Percentiles rank a stretch among this genome's conserved stretches.
phyloP scores from a whole-genome alignment of 2,888 invertebrate genomes.

The Sphecodes monilicornis region DNA sequence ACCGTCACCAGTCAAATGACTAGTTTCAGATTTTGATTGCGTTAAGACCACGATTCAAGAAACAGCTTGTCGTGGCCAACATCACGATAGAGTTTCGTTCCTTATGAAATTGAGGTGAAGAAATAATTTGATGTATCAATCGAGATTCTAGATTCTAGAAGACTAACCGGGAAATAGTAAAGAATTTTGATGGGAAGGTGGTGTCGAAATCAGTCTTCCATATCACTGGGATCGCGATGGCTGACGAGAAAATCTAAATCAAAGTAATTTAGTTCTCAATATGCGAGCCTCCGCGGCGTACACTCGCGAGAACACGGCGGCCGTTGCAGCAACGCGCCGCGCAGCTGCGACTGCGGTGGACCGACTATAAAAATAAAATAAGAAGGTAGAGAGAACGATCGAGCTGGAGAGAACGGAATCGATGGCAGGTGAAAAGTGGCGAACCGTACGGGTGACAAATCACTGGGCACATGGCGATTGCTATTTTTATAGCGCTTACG shows the following conservation, averaged over 20 bases:
- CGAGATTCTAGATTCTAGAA: too few relatives aligned
- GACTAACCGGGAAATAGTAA: neutral
- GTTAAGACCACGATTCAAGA: too few relatives aligned
- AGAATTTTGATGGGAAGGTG: neutral
- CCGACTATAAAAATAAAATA: slow-evolving; percentile 60
- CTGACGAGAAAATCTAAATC: slow-evolving; percentile 29
- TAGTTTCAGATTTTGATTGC: too few relatives aligned
- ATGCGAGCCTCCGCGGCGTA: slow-evolving; percentile 7
- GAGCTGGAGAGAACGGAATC: slow-evolving; percentile 53
- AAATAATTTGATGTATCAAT: too few relatives aligned
- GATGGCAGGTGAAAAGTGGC: slow-evolving; percentile 66
- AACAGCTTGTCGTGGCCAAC: too few relatives aligned
- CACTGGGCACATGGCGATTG: slow-evolving; percentile 39
- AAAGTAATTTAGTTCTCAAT: slow-evolving; percentile 28
- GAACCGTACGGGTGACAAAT: slow-evolving; percentile 63
- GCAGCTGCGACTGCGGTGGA: slow-evolving; percentile 58
- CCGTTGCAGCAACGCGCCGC: slow-evolving; percentile 39
- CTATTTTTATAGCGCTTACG: slow-evolving; percentile 65
- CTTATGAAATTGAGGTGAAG: too few relatives aligned
- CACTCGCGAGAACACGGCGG: slow-evolving; percentile 30
- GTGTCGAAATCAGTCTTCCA: neutral
- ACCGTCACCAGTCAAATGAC: too few relatives aligned
- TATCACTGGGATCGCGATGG: neutral
- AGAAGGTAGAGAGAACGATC: slow-evolving; percentile 40
- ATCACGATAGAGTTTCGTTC: too few relatives aligned